A percentile compares a stretch with the other conserved stretches of the same genome.
These are phyloP conservation scores for Lophius americanus DNA, from an alignment of 2,797 vertebrate genomes.

Conservation along the genomic window DNA sequence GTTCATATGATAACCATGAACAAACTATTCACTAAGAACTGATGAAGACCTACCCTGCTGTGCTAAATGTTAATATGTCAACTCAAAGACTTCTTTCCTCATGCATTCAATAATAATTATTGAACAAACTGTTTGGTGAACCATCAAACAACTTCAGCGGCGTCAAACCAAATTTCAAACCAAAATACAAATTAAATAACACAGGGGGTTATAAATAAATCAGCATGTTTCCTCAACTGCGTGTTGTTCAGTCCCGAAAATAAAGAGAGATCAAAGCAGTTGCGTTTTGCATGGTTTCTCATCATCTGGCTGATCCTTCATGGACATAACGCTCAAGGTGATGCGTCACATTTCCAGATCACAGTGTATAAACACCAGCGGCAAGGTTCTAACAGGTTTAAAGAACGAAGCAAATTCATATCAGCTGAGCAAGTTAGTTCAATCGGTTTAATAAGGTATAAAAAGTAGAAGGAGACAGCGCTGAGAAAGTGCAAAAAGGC, in stretches of 20 bases:
- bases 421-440: neutral
- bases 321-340: conserved; percentile 12
- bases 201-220: conserved; percentile 37
- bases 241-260: conserved; percentile 17
- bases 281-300: conserved; percentile 7
- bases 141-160: conserved; percentile 15
- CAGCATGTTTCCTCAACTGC: conserved; percentile 40
- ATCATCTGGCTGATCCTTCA: neutral
- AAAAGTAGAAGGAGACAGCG: neutral
- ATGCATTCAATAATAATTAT: neutral
- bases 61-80: conserved; percentile 1
- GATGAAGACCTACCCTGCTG: neutral
- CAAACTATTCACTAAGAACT: neutral
- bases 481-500: too few relatives aligned
- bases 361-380: neutral
- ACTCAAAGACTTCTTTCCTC: neutral
- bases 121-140: conserved; percentile 9
- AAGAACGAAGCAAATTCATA: neutral
- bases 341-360: neutral
- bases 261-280: conserved; percentile 26
- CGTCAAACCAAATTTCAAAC: conserved; percentile 24
- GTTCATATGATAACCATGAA: too few relatives aligned
- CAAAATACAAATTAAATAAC: conserved; percentile 33
- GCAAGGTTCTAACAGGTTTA: neutral
- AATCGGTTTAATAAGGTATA: conserved; percentile 3